These are phyloP conservation scores for Melanotaenia parkinsoni DNA, from an alignment of 2,797 vertebrate species.

Conservation along the genomic window DNA sequence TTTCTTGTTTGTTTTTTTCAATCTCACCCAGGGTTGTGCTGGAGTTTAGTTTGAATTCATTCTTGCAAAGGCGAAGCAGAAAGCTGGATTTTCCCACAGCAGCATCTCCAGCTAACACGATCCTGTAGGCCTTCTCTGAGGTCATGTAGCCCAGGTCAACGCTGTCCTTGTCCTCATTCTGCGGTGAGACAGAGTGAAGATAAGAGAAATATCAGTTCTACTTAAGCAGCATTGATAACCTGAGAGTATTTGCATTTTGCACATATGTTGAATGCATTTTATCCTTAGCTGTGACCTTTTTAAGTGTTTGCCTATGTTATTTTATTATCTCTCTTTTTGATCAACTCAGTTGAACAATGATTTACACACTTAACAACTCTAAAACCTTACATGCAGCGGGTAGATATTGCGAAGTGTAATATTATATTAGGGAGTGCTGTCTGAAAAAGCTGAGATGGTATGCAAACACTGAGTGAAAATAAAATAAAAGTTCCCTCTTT, in stretches of 20 bases:
- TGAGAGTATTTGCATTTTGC: background rate
- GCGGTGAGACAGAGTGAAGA: slow-evolving; percentile 1
- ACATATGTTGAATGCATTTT: slow-evolving; percentile 6
- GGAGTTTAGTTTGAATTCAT: slow-evolving; percentile 91
- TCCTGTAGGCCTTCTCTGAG: slow-evolving; percentile 91
- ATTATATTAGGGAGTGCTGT: background rate
- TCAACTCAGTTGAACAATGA: background rate
- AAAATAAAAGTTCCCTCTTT: background rate
- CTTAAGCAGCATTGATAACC: background rate
- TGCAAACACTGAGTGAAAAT: background rate
- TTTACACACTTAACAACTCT: background rate
- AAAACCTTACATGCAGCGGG: background rate
- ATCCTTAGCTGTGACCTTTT: background rate
- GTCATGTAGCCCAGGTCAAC: slow-evolving; percentile 71
- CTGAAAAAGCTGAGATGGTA: background rate
- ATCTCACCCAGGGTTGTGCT: slow-evolving; percentile 90
- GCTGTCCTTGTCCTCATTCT: slow-evolving; percentile 79
- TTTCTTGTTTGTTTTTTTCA: background rate
- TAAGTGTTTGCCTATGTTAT: background rate
- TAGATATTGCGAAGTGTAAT: background rate
- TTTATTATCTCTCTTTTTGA: background rate
- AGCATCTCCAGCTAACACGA: slow-evolving; percentile 94
- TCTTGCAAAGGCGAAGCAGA: slow-evolving; percentile 95
- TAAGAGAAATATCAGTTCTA: background rate
- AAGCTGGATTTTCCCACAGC: slow-evolving; percentile 98